phyloP scores from a whole-genome alignment of 2,113 vertebrate species.

The Camelus bactrianus region DNA sequence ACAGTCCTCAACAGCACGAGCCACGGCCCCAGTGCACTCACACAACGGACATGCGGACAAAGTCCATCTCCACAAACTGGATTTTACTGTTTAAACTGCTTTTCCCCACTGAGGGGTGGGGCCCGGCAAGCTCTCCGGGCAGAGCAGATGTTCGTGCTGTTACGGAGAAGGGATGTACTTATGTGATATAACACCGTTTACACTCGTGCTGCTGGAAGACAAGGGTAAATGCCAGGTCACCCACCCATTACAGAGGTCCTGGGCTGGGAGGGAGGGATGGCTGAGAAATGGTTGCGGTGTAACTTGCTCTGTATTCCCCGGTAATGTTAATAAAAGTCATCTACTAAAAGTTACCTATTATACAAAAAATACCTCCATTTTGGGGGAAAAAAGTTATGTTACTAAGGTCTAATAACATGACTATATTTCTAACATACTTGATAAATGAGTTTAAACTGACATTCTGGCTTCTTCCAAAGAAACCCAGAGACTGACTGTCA shows the following conservation, averaged over 20 bases:
- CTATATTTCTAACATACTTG: neutral
- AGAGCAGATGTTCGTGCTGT: too few species aligned
- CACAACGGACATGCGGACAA: fast-evolving
- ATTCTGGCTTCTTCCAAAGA: fast-evolving
- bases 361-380: neutral
- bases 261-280: neutral
- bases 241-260: neutral
- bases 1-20: fast-evolving
- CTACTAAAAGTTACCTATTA: neutral
- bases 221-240: neutral
- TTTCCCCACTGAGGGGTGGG: neutral
- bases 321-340: neutral
- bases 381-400: neutral
- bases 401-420: neutral
- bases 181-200: too few species aligned
- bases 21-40: fast-evolving
- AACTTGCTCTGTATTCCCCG: neutral
- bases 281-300: fast-evolving
- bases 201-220: neutral
- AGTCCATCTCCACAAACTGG: neutral
- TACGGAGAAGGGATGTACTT: neutral
- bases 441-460: neutral
- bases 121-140: neutral
- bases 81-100: neutral
- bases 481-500: neutral